Evolutionary conservation across 2,888 invertebrate genomes (phyloP), one percentile per base, ranked within the genome.

Genomic region (Zaprionus bogoriensis): DNA sequence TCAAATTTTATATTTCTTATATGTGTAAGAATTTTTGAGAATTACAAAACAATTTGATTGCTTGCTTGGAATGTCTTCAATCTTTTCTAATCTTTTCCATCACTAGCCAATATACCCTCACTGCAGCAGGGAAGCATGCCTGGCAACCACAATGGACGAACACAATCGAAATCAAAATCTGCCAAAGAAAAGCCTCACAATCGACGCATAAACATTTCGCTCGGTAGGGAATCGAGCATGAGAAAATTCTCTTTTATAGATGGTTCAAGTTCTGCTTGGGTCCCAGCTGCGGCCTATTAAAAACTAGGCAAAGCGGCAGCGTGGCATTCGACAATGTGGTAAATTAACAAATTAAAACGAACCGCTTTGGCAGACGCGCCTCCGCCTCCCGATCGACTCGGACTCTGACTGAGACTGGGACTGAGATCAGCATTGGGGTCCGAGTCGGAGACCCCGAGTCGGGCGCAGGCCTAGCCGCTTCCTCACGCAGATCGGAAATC

Each of bases 331-430:
- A 86, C 65, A 68, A 77, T 86, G 66, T 80, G 65, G 81, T 87
- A 87, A 82, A 82, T 82, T 81, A 82, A 82, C 74, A 77, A 82
- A 87, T 81, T 82, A 76, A 80, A 79, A 66, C 42, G 61, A 60
- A 47, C 20, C 44, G 67, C 50, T 54, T 65, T 55, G 59, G 57
- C 71, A 42, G 42, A 41, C 44, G 36, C 53, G 45, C 36, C 45
- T 44, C 28, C 27, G 20, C n/a, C 59, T 45, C 6, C 30, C 57
- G 70, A 5, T 17, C 27, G n/a, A n/a, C 48, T 64, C 55, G 32
- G 54, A 9, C 36, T 51, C 20, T 10, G 38, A 32, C 23, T 50
- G 20, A 36, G 36, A 22, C 42, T 36, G 38, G 17, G 32, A 14
- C 32, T 10, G 27, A 27, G 32, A 32, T 14, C n/a, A n/a, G n/a